Conservation (phyloP, 2,797 vertebrate genomes). For the Enteromius viviparus region DNA sequence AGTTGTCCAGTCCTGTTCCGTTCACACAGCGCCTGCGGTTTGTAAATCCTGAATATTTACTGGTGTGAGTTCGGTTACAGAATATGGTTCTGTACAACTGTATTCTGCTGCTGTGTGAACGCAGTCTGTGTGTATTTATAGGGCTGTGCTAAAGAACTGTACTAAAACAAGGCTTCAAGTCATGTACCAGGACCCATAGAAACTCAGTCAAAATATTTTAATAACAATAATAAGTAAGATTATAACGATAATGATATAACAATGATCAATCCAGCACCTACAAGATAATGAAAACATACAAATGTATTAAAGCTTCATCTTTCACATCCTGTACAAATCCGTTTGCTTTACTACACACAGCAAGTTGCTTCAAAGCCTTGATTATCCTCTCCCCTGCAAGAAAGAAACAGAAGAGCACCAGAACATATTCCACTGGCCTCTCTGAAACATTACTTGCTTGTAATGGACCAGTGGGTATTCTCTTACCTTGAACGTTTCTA, state of each 20-base stretch:
- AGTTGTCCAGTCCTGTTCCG: too few species aligned
- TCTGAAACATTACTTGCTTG: neutral
- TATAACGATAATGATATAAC: neutral
- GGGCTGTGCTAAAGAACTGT: neutral
- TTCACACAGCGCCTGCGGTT: too few species aligned
- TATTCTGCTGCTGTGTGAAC: too few species aligned
- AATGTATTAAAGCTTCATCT: conserved; percentile 77
- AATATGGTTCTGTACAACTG: too few species aligned
- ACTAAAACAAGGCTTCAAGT: neutral
- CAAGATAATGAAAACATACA: conserved; percentile 77
- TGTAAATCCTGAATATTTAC: too few species aligned
- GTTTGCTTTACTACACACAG: conserved; percentile 65
- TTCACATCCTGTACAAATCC: conserved; percentile 77
- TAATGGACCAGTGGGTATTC: neutral
- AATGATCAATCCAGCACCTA: conserved; percentile 82
- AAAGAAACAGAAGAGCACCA: conserved; percentile 18
- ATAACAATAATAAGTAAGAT: conserved; percentile 19
- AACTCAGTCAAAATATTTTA: conserved; percentile 34
- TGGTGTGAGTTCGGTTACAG: too few species aligned
- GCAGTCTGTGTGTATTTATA: neutral
- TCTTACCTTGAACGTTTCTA: neutral
- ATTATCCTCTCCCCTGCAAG: neutral
- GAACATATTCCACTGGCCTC: neutral
- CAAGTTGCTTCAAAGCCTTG: conserved; percentile 58
- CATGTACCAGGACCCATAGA: neutral